These are phyloP conservation scores for Lagopus leucura DNA, from an alignment of 2,113 vertebrate species.

Conservation along the genomic window DNA sequence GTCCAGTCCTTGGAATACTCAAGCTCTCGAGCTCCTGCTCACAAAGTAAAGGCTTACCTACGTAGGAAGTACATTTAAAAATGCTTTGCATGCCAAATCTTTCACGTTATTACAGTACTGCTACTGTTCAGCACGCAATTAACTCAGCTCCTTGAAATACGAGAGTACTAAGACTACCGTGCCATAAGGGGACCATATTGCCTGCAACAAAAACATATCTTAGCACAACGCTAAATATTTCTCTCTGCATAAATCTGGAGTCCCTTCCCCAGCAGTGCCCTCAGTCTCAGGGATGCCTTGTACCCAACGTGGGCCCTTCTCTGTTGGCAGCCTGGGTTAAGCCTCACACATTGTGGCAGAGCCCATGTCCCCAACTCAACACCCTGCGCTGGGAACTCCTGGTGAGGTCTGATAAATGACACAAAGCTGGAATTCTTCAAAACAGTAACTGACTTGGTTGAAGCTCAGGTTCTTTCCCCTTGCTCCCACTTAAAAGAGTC, in stretches of 20 bases:
- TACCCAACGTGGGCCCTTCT: too few species aligned
- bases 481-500: neutral
- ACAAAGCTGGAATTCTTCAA: accelerated
- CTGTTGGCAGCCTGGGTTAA: neutral
- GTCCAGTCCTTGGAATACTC: neutral
- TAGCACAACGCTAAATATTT: constrained; percentile 63
- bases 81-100: neutral
- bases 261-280: constrained; percentile 1
- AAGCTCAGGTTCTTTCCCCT: neutral
- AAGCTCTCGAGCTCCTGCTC: neutral
- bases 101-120: neutral
- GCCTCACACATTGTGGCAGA: neutral
- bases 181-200: constrained; percentile 69
- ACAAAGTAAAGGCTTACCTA: neutral
- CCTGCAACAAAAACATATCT: constrained; percentile 60
- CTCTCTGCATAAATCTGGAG: constrained; percentile 65
- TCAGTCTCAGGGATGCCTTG: neutral
- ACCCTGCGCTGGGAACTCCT: neutral
- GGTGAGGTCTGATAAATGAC: accelerated
- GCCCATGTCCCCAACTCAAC: accelerated
- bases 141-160: constrained; percentile 40
- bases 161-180: constrained; percentile 37
- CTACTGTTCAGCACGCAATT: constrained; percentile 44
- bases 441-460: accelerated
- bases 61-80: neutral